phyloP scores from a whole-genome alignment of 2,113 vertebrate species.

The Isurus oxyrinchus region DNA sequence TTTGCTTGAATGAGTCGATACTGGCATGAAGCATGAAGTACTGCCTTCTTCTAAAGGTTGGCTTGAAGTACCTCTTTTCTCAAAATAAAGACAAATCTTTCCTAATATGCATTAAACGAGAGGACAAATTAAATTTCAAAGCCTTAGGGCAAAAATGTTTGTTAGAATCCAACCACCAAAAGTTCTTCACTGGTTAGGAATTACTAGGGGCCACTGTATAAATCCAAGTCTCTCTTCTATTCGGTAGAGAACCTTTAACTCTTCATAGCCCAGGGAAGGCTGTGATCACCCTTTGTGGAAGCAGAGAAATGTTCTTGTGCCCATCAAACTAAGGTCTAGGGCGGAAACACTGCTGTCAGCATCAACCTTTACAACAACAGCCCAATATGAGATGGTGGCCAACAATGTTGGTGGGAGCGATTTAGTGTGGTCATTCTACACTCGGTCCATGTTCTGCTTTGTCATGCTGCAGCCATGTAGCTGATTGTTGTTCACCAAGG shows the following conservation, averaged over 20 bases:
- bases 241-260: neutral
- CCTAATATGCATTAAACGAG: neutral
- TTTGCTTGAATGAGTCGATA: neutral
- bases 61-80: neutral
- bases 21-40: neutral
- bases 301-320: neutral
- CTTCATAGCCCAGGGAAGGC: neutral
- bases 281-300: neutral
- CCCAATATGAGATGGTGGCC: neutral
- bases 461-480: too few relatives aligned
- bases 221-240: neutral
- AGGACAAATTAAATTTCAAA: neutral
- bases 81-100: neutral
- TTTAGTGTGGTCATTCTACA: neutral
- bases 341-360: neutral
- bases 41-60: neutral
- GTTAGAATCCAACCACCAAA: neutral
- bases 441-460: neutral
- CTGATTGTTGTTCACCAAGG: too few relatives aligned
- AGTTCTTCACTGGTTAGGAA: neutral
- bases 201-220: neutral
- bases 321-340: neutral
- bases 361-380: too few relatives aligned
- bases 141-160: neutral
- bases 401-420: neutral